Evolutionary conservation across 2,797 vertebrate genomes (phyloP).

Genomic region (Cirrhinus mrigala): DNA sequence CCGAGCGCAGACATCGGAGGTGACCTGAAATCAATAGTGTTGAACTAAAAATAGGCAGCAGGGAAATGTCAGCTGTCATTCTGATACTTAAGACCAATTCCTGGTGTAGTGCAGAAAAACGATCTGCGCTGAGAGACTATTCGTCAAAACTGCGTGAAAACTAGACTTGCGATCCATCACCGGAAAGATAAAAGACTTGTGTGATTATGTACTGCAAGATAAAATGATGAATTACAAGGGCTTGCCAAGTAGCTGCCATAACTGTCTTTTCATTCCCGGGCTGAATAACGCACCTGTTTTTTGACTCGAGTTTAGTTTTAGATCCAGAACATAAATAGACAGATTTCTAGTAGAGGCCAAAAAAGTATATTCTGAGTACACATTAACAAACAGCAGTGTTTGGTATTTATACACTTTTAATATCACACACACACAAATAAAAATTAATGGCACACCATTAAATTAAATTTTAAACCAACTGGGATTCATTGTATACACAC

Average conservation of each 20-base stretch:
- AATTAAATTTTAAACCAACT: not conserved
- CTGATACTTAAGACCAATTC: constrained; percentile 55
- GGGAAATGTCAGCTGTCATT: constrained; percentile 62
- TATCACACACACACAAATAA: not conserved
- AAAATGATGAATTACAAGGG: constrained; percentile 38
- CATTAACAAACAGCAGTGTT: not conserved
- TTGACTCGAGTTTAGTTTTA: not conserved
- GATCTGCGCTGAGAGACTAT: constrained; percentile 29
- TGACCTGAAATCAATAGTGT: constrained; percentile 58
- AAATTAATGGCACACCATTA: not conserved
- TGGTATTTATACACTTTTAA: not conserved
- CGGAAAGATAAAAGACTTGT: constrained; percentile 81
- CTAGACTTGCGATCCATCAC: constrained; percentile 55
- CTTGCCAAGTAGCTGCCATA: constrained; percentile 7
- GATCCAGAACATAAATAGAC: not conserved
- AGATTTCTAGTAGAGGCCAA: not conserved
- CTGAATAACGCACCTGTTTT: constrained; percentile 14
- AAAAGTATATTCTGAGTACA: not conserved
- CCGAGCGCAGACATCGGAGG: constrained; percentile 45
- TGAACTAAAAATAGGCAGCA: constrained; percentile 56
- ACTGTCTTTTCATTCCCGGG: not conserved
- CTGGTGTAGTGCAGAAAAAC: constrained; percentile 39
- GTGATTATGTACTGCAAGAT: constrained; percentile 66
- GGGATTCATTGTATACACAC: not conserved
- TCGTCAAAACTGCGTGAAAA: constrained; percentile 31